Evolutionary conservation across 1,140 invertebrate genomes (phyloP).

Genomic region (Brachionus sp.): DNA sequence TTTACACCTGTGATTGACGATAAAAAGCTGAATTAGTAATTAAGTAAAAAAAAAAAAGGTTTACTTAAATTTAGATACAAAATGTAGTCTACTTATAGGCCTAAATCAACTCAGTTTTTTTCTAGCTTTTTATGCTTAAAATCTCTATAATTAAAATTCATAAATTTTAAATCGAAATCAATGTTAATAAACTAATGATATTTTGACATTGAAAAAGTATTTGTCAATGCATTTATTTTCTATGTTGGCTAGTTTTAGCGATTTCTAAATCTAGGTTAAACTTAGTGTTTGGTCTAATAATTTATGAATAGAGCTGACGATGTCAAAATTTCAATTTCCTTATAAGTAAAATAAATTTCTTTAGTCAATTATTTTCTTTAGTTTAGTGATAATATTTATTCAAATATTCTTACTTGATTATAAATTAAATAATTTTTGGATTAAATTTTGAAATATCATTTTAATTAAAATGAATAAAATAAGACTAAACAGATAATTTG

Average conservation of each 20-base stretch:
- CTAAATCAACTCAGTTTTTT: neutral
- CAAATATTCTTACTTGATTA: too few relatives aligned
- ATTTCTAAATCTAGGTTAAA: neutral
- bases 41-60: neutral
- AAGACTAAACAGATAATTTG: too few relatives aligned
- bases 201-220: neutral
- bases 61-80: neutral
- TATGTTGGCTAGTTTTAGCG: neutral
- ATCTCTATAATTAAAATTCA: neutral
- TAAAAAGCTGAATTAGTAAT: neutral
- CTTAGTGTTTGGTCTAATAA: neutral
- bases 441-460: too few relatives aligned
- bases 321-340: neutral
- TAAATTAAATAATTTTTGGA: too few relatives aligned
- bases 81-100: neutral
- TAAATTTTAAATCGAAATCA: neutral
- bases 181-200: constrained; percentile 1
- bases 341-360: too few relatives aligned
- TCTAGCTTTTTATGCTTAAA: neutral
- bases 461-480: too few relatives aligned
- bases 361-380: too few relatives aligned
- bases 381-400: too few relatives aligned
- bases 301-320: neutral
- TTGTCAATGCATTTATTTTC: neutral
- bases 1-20: neutral